Percentiles rank a stretch among this genome's conserved stretches.
Evolutionary conservation across 2,797 vertebrate species (phyloP).

Genomic region (Enteromius radiatus): DNA sequence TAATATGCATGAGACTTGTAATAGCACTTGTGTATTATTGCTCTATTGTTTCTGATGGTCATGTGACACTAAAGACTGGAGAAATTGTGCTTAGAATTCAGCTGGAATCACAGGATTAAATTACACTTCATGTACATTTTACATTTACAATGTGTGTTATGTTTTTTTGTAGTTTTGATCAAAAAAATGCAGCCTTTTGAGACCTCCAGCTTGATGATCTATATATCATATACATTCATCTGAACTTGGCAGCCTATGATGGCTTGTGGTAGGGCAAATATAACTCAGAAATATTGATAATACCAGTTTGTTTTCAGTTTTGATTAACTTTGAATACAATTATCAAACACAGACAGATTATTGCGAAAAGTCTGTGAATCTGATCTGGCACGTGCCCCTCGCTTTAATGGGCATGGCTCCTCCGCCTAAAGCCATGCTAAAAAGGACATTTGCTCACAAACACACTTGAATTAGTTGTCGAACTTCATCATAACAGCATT

Average conservation of each 20-base stretch:
- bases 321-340: neutral
- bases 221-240: neutral
- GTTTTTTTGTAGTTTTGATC: neutral
- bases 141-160: neutral
- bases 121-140: neutral
- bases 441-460: conserved; percentile 14
- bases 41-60: neutral
- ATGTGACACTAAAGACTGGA: neutral
- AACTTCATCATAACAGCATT: conserved; percentile 38
- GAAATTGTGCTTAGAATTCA: neutral
- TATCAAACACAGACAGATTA: neutral
- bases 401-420: neutral
- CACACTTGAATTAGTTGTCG: conserved; percentile 28
- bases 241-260: neutral
- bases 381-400: neutral
- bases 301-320: neutral
- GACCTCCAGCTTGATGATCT: neutral
- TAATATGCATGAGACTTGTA: no score
- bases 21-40: no score
- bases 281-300: neutral
- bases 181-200: neutral
- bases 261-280: neutral
- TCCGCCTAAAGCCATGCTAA: neutral
- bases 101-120: neutral
- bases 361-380: neutral